Evolutionary conservation across 2,113 vertebrate genomes (phyloP).

Genomic region (Myotis lucifugus): DNA sequence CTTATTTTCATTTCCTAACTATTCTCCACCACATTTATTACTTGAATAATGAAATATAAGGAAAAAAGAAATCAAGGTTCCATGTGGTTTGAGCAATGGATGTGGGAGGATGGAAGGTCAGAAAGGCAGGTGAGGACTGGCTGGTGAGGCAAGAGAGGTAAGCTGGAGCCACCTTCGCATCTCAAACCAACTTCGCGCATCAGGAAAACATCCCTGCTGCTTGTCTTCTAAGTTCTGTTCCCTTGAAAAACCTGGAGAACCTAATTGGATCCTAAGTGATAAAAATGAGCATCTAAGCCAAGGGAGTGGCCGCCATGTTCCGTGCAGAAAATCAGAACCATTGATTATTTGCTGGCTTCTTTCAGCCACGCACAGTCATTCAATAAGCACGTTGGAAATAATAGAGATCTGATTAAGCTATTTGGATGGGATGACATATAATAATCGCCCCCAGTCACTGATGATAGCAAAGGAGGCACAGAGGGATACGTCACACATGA

Average conservation of each 20-base stretch:
- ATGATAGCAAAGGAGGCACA: neutral
- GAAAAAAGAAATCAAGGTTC: neutral
- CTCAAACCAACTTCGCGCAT: neutral
- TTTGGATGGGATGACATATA: neutral
- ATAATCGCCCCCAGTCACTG: neutral
- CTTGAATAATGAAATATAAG: neutral
- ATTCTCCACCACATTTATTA: neutral
- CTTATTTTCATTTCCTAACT: constrained; percentile 11
- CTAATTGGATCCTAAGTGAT: neutral
- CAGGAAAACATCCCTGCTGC: neutral
- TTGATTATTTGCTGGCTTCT: neutral
- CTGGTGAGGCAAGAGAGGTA: neutral
- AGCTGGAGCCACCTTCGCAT: neutral
- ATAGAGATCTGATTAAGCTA: constrained; percentile 21
- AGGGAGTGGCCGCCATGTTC: neutral
- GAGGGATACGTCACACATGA: neutral
- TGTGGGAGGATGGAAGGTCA: neutral
- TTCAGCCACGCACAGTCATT: neutral
- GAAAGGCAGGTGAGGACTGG: neutral
- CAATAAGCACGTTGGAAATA: neutral
- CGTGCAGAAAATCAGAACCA: neutral
- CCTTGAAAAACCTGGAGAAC: neutral
- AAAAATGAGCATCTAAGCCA: neutral
- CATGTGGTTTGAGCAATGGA: neutral
- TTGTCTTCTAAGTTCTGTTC: neutral